Percentiles rank a stretch among this genome's conserved stretches.
Evolutionary conservation across 2,113 vertebrate species (phyloP).

Genomic region (Pyxicephalus adspersus): DNA sequence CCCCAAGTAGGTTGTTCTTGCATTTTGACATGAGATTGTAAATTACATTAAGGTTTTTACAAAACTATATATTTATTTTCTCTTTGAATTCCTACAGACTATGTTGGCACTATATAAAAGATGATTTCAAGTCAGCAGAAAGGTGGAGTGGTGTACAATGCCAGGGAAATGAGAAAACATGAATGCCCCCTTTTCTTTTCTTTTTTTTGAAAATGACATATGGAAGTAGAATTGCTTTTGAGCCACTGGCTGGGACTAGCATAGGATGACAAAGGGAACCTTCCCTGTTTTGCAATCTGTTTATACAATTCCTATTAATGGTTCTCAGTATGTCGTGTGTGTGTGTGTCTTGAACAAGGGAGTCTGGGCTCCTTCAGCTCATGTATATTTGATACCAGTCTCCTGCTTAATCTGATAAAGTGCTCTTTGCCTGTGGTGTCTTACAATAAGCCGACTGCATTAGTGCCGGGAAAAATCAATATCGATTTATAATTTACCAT

Average conservation of each 20-base stretch:
- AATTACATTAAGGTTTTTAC: too few species aligned
- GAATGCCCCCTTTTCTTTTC: conserved; percentile 12
- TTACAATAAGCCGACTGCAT: conserved; percentile 87
- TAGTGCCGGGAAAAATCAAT: conserved; percentile 95
- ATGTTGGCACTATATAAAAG: neutral
- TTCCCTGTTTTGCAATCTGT: conserved; percentile 47
- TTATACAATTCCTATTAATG: conserved; percentile 52
- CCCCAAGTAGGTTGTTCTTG: too few species aligned
- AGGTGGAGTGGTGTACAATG: conserved; percentile 20
- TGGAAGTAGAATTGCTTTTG: conserved; percentile 50
- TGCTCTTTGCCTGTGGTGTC: conserved; percentile 87
- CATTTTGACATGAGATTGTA: too few species aligned
- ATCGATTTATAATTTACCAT: conserved; percentile 99
- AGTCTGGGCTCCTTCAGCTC: conserved; percentile 82
- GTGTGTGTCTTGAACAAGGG: conserved; percentile 58
- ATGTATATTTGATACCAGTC: conserved; percentile 90
- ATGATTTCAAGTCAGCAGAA: conserved; percentile 11
- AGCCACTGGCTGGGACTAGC: conserved; percentile 61
- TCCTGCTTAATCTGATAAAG: conserved; percentile 92
- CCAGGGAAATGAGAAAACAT: conserved; percentile 1
- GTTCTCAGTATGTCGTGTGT: conserved; percentile 52
- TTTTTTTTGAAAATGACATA: conserved; percentile 52
- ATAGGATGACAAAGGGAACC: conserved; percentile 65
- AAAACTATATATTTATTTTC: too few species aligned
- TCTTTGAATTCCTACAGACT: too few species aligned